Evolutionary conservation across 2,888 invertebrate species (phyloP).

Genomic region (Rosalia funebris): DNA sequence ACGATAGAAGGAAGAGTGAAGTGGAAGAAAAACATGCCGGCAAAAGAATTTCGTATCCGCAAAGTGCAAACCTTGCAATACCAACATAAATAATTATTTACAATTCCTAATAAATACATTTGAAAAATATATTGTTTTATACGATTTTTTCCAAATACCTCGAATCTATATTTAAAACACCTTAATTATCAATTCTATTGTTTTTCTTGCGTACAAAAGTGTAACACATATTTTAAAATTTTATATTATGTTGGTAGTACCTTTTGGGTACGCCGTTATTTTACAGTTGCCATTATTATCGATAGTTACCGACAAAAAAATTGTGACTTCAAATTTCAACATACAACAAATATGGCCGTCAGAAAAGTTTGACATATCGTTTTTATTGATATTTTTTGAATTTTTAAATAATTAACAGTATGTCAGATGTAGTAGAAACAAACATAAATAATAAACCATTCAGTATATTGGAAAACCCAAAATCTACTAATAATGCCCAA

Average conservation of each 20-base stretch:
- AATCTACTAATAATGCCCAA: conserved; percentile 34
- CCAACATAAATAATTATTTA: conserved; percentile 3
- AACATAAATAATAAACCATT: conserved; percentile 24
- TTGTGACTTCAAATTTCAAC: background rate
- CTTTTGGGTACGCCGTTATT: background rate
- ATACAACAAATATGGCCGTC: conserved; percentile 2
- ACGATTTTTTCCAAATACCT: background rate
- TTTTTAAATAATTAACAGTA: conserved; percentile 26
- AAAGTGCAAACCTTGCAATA: background rate
- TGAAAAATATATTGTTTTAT: too few relatives aligned
- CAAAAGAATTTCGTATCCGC: conserved; percentile 4
- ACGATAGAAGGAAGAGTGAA: too few relatives aligned
- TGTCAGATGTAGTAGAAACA: conserved; percentile 39
- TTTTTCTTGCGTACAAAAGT: background rate
- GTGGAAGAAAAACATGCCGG: conserved; percentile 26
- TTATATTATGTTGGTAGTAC: background rate
- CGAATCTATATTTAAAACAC: background rate
- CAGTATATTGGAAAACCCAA: conserved; percentile 26
- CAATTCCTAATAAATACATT: background rate
- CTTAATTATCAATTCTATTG: background rate
- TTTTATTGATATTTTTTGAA: background rate
- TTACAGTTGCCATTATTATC: conserved; percentile 12
- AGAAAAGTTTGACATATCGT: conserved; percentile 10
- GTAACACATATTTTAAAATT: background rate
- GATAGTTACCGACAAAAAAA: background rate